Evolutionary conservation across 2,888 invertebrate species (phyloP).

Genomic region (Corbicula japonica): DNA sequence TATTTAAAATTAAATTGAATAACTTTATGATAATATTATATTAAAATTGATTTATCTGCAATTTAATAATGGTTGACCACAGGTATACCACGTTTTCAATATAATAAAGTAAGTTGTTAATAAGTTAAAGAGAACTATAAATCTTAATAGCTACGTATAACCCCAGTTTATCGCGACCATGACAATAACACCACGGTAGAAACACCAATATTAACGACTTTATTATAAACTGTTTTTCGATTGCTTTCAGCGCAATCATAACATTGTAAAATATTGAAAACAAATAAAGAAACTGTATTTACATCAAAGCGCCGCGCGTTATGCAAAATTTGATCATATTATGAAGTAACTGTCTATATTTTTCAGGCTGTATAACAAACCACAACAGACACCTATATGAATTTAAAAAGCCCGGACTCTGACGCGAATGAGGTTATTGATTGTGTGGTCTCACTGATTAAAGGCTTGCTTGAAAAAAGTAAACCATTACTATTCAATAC

Average conservation of each 20-base stretch:
- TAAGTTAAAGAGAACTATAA: neutral
- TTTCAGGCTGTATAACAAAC: no score
- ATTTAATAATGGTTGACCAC: constrained; percentile 29
- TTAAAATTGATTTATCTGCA: no score
- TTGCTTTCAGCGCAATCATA: constrained; percentile 20
- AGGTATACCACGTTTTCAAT: constrained; percentile 21
- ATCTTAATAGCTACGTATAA: constrained; percentile 14
- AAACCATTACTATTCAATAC: no score
- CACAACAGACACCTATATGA: no score
- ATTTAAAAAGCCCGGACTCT: no score
- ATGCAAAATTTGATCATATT: no score
- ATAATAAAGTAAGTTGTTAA: constrained; percentile 17
- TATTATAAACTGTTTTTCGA: constrained; percentile 18
- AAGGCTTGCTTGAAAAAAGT: no score
- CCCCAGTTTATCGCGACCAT: constrained; percentile 29
- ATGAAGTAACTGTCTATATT: constrained; percentile 1
- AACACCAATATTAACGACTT: constrained; percentile 22
- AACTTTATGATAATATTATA: no score
- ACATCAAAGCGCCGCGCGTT: constrained; percentile 31
- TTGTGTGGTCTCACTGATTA: no score
- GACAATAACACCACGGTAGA: constrained; percentile 8
- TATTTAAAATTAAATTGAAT: no score
- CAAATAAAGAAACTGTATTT: constrained; percentile 16
- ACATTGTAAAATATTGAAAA: constrained; percentile 35
- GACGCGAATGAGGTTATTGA: no score